Conservation (phyloP, 2,113 vertebrate species). For the human (Homo sapiens) region GRCh38 chr14:52955001-52955500, state of each 20-base stretch:
- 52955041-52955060: constrained; percentile 38
- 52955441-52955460: not conserved
- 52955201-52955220: not conserved
- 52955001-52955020: not conserved
- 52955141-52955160: not conserved
- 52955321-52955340: not conserved
- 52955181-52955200: not conserved
- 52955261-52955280: not conserved
- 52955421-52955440: not conserved
- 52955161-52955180: not conserved
- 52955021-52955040: not conserved
- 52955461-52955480: not conserved
- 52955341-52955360: not conserved
- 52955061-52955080: constrained; percentile 44
- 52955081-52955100: constrained; percentile 51
- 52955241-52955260: not conserved
- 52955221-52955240: not conserved
- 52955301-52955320: not conserved
- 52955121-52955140: constrained; percentile 31
- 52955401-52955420: not conserved
- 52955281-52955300: not conserved
- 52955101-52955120: not conserved
- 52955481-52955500: not conserved
- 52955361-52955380: not conserved
- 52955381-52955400: not conserved